phyloP scores from a whole-genome alignment of 2,113 vertebrate species.

The Mustela lutreola region DNA sequence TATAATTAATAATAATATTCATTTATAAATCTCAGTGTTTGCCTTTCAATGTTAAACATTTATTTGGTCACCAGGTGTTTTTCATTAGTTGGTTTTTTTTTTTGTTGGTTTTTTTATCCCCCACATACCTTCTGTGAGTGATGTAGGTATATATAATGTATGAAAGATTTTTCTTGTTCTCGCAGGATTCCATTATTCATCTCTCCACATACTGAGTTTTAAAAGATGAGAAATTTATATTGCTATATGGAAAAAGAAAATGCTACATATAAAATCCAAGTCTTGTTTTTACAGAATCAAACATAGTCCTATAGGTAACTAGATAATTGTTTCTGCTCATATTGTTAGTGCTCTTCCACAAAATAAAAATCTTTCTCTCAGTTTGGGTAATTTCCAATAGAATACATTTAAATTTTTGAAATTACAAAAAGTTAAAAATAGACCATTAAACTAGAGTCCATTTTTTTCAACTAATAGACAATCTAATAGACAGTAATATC shows the following conservation, averaged over 20 bases:
- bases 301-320: neutral
- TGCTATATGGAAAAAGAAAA: slow-evolving; percentile 16
- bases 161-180: neutral
- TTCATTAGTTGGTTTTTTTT: slow-evolving; percentile 18
- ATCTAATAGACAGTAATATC: neutral
- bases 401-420: neutral
- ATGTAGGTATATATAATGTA: neutral
- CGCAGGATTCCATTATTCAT: neutral
- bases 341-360: neutral
- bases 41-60: slow-evolving; percentile 17
- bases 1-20: neutral
- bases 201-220: neutral
- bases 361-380: slow-evolving; percentile 10
- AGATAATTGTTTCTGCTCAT: neutral
- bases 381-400: neutral
- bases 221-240: slow-evolving; percentile 21
- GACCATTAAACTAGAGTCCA: neutral
- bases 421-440: neutral
- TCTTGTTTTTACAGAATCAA: slow-evolving; percentile 44
- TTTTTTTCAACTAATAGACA: neutral
- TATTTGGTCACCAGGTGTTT: neutral
- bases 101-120: neutral
- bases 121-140: neutral
- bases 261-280: neutral
- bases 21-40: neutral